Conservation (phyloP, 2,113 vertebrate species). For the Microtus montanus region DNA sequence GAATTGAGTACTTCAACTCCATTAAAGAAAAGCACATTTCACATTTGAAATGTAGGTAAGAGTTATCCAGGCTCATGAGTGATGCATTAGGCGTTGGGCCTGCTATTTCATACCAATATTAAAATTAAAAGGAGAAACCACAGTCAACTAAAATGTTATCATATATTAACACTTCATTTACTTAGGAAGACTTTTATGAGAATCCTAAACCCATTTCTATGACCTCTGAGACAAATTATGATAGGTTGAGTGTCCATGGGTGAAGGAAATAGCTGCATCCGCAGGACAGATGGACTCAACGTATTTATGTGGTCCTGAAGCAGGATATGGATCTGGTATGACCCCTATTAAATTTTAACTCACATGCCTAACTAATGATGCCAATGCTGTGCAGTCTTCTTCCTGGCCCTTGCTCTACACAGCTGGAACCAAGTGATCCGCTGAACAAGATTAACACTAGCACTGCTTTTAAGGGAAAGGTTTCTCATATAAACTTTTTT, state of each 20-base stretch:
- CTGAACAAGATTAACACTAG: slow-evolving; percentile 19
- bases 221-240: not conserved
- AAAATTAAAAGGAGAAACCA: not conserved
- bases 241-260: not conserved
- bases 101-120: not conserved
- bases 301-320: slow-evolving; percentile 19
- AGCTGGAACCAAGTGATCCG: slow-evolving; percentile 8
- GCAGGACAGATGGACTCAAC: not conserved
- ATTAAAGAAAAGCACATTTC: not conserved
- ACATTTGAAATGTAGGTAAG: not conserved
- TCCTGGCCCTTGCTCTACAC: slow-evolving; percentile 15
- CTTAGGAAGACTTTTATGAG: slow-evolving; percentile 31
- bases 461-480: not conserved
- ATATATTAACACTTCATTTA: not conserved
- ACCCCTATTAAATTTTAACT: slow-evolving; percentile 15
- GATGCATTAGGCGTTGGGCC: not conserved
- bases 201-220: not conserved
- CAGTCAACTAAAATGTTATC: not conserved
- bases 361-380: slow-evolving; percentile 15
- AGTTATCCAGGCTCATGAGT: not conserved
- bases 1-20: not conserved
- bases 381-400: not conserved
- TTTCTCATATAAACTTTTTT: not conserved
- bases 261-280: not conserved
- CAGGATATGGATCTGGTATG: not conserved